A percentile compares a stretch with the other conserved stretches of the same genome.
Evolutionary conservation across 2,888 invertebrate species (phyloP).

Genomic region (Andricus curvator): DNA sequence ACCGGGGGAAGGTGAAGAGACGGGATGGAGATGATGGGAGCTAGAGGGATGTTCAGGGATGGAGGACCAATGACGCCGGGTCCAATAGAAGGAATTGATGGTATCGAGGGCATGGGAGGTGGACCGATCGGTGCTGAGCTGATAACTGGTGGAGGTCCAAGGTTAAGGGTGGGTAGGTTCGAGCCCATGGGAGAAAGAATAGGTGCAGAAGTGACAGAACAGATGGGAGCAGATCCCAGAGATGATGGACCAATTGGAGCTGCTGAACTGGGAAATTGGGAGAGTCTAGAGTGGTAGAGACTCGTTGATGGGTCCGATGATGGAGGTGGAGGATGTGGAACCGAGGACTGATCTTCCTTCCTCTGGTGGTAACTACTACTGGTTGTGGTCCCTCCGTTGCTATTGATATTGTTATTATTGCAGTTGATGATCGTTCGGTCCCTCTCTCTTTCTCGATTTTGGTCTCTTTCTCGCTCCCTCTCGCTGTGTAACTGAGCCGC

Average conservation of each 20-base stretch:
- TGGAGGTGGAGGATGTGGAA: conserved; percentile 45
- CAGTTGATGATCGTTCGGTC: conserved; percentile 51
- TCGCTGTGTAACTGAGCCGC: conserved; percentile 79
- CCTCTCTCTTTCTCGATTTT: conserved; percentile 71
- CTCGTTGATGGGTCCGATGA: conserved; percentile 51
- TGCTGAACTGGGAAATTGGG: conserved; percentile 64
- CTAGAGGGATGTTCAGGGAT: conserved; percentile 62
- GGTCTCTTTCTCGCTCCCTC: conserved; percentile 79
- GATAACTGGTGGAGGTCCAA: conserved; percentile 61
- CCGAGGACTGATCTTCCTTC: conserved; percentile 66
- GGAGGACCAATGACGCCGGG: conserved; percentile 61
- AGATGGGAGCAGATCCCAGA: conserved; percentile 65
- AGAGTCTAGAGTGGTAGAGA: conserved; percentile 68
- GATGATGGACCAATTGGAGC: conserved; percentile 66
- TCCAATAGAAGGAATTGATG: conserved; percentile 52
- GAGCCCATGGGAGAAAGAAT: conserved; percentile 62
- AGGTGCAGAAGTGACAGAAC: conserved; percentile 67
- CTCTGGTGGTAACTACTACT: conserved; percentile 64
- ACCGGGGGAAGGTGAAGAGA: conserved; percentile 69
- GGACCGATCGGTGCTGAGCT: conserved; percentile 68
- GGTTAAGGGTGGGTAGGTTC: conserved; percentile 63
- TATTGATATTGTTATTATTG: conserved; percentile 64
- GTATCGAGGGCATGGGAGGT: conserved; percentile 63
- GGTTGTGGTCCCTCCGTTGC: conserved; percentile 47
- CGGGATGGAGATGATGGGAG: conserved; percentile 70